Evolutionary conservation across 2,888 invertebrate genomes (phyloP), one percentile per base, ranked within the genome.

Genomic region (Tetragonisca angustula): DNA sequence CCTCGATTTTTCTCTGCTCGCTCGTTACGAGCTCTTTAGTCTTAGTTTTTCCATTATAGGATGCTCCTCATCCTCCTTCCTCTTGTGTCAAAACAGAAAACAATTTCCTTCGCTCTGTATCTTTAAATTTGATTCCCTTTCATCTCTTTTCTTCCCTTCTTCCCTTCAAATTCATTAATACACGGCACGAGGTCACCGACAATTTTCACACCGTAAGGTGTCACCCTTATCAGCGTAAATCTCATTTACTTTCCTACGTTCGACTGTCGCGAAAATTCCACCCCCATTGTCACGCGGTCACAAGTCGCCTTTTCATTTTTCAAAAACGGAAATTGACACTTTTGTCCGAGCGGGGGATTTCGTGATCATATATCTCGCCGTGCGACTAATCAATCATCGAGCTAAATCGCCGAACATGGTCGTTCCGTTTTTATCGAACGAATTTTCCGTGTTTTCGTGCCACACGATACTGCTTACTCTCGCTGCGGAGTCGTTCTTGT

Each of bases 201-300:
- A 19, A 19, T 36, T 19, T 27, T 52, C 36, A 43, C 11, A 36
- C 24, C 2, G 24, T 24, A 13, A 43, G 9, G 1, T 24, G n/a
- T n/a, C 32, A 21, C 43, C 6, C 32, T 54, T 32, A 69, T 69
- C 50, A 54, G 15, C 69, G 54, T 71, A 59, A 59, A 71, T 56
- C 56, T 13, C 17, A 59, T 59, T 71, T 43, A 36, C 13, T 59
- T 24, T 36, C 19, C 24, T 36, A 21, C 52, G 27, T 68, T 52
- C 27, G 19, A 27, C 52, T 15, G 50, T 52, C 43, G 4, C 19
- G n/a, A n/a, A 43, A 71, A 43, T 19, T 36, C n/a, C 21, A 2
- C 52, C 21, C 15, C 2, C 13, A 54, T 49, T 43, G 24, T 67
- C 49, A 49, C 19, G 24, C 32, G 5, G 19, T 17, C 62, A 17